A percentile compares a stretch with the other conserved stretches of the same genome.
These are phyloP conservation scores for Cyclopterus lumpus DNA, from an alignment of 2,797 vertebrate species.

Conservation along the genomic window DNA sequence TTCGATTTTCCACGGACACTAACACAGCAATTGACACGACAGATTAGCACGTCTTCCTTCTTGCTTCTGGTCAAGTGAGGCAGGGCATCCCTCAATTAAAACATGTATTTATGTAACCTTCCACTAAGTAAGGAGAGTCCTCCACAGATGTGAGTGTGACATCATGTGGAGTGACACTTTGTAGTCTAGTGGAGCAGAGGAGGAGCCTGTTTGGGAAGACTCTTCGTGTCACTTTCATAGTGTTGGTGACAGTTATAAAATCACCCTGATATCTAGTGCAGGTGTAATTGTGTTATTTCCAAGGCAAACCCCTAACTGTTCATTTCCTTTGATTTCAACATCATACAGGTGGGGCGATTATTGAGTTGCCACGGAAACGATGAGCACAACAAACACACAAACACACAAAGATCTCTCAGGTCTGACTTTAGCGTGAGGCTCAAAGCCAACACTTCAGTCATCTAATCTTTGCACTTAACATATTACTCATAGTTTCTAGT, in stretches of 20 bases:
- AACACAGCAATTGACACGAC: neutral
- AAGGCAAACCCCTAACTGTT: neutral
- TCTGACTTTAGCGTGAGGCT: constrained; percentile 25
- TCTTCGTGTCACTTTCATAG: constrained; percentile 8
- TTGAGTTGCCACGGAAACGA: constrained; percentile 34
- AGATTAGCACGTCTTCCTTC: neutral
- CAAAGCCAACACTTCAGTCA: constrained; percentile 20
- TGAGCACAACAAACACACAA: neutral
- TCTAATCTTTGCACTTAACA: constrained; percentile 2
- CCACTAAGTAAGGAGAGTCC: constrained; percentile 9
- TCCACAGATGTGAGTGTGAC: constrained; percentile 3
- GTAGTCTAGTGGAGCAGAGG: neutral
- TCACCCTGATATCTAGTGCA: neutral
- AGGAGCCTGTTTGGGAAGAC: neutral
- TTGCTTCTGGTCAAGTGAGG: neutral
- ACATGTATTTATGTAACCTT: constrained; percentile 3
- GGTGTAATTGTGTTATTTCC: neutral
- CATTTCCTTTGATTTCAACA: neutral
- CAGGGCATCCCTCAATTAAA: constrained; percentile 1
- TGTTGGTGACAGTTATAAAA: constrained; percentile 1
- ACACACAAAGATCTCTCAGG: neutral
- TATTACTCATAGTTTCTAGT: neutral
- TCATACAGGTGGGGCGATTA: constrained; percentile 20
- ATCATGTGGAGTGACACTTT: constrained; percentile 22
- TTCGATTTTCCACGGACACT: neutral